Evolutionary conservation across 2,797 vertebrate genomes (phyloP).

Genomic region (Sardinella longiceps): DNA sequence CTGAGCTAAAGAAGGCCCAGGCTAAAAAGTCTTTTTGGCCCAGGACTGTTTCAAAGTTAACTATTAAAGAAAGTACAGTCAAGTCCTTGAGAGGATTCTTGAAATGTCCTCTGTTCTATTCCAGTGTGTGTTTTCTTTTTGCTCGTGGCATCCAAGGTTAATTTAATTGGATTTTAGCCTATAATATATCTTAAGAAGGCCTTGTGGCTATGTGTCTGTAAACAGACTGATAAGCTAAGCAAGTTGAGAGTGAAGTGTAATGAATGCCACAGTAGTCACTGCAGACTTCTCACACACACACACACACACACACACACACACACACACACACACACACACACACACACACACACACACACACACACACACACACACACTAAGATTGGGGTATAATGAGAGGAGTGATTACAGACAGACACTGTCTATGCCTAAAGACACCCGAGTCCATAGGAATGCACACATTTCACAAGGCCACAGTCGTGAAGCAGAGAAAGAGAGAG

Average conservation of each 20-base stretch:
- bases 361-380: too few species aligned
- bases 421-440: conserved; percentile 43
- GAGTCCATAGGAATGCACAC: conserved; percentile 30
- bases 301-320: too few species aligned
- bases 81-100: not conserved
- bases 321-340: too few species aligned
- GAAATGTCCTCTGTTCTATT: not conserved
- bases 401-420: conserved; percentile 33
- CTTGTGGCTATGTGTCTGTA: not conserved
- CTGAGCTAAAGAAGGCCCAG: not conserved
- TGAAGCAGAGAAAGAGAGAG: not conserved
- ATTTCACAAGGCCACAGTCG: conserved; percentile 20
- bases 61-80: not conserved
- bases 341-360: too few species aligned
- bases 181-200: not conserved
- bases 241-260: not conserved
- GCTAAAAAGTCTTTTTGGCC: not conserved
- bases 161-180: conserved; percentile 12
- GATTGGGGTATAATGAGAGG: not conserved
- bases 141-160: not conserved
- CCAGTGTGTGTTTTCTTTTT: not conserved
- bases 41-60: not conserved
- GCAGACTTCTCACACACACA: not conserved
- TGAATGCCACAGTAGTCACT: not conserved
- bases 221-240: not conserved